Evolutionary conservation across 1,140 invertebrate species (phyloP).

Genomic region (Coboldia fuscipes): DNA sequence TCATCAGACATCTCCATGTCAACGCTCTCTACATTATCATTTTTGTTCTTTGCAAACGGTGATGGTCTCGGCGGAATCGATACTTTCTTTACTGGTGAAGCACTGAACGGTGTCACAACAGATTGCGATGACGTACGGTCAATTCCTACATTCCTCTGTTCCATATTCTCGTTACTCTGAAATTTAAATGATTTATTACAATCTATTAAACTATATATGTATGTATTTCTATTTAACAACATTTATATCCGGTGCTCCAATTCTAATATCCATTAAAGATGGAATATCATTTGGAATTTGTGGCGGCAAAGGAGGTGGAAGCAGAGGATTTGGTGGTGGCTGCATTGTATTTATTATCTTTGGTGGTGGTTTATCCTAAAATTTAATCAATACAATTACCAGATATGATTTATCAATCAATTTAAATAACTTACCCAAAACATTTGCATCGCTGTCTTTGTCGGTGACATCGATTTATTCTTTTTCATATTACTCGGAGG

Average conservation of each 20-base stretch:
- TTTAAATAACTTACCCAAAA: no score
- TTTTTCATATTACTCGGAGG: conserved; percentile 29
- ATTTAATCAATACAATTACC: not conserved
- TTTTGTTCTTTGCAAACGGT: not conserved
- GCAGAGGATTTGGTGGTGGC: not conserved
- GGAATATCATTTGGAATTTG: no score
- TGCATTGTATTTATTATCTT: not conserved
- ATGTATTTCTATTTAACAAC: no score
- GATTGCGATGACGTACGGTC: not conserved
- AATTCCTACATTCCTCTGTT: not conserved
- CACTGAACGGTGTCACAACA: not conserved
- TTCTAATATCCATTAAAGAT: no score
- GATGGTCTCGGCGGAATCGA: not conserved
- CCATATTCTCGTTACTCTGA: no score
- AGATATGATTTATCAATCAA: no score
- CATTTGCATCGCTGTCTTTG: no score
- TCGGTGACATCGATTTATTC: not conserved
- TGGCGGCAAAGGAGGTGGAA: no score
- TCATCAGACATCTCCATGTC: conserved; percentile 56
- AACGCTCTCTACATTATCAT: conserved; percentile 37
- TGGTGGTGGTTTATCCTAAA: not conserved
- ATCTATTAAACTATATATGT: no score
- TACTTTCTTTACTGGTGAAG: not conserved
- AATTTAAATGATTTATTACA: no score
- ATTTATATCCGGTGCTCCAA: no score